Conservation (phyloP, 2,797 vertebrate species). For the Anguilla megastoma region DNA sequence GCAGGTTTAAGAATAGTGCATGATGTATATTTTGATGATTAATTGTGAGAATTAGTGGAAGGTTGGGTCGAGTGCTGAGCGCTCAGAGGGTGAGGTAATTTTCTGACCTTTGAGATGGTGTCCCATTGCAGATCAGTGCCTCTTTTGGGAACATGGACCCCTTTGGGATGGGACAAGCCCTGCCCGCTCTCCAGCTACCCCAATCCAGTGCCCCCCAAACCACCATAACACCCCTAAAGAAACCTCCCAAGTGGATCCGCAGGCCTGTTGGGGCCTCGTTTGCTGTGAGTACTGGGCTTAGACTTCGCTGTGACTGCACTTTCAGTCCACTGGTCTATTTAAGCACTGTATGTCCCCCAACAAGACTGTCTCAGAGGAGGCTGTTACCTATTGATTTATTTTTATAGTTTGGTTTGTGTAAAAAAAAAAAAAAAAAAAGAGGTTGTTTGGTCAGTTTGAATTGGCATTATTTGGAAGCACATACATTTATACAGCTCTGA, state of each 20-base stretch:
- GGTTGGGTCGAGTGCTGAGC: background rate
- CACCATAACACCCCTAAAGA: slow-evolving; percentile 83
- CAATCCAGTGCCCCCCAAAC: slow-evolving; percentile 69
- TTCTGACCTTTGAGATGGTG: slow-evolving; percentile 14
- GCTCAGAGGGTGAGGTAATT: background rate
- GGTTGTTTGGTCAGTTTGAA: no score
- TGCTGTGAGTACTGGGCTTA: slow-evolving; percentile 73
- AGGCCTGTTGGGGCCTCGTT: slow-evolving; percentile 91
- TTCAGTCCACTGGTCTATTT: background rate
- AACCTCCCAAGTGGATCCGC: slow-evolving; percentile 94
- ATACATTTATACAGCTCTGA: no score
- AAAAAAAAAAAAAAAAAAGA: no score
- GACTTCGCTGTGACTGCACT: no score
- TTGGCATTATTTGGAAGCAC: no score
- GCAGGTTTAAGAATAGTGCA: background rate
- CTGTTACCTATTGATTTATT: no score
- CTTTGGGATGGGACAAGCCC: slow-evolving; percentile 87
- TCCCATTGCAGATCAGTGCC: slow-evolving; percentile 78
- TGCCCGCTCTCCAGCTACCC: slow-evolving; percentile 89
- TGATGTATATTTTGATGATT: background rate
- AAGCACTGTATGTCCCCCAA: background rate
- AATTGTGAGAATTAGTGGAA: background rate
- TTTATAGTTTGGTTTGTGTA: no score
- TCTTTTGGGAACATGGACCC: slow-evolving; percentile 95
- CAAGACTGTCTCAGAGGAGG: no score